phyloP scores from a whole-genome alignment of 2,113 vertebrate genomes.

The Campylomormyrus tamandua region DNA sequence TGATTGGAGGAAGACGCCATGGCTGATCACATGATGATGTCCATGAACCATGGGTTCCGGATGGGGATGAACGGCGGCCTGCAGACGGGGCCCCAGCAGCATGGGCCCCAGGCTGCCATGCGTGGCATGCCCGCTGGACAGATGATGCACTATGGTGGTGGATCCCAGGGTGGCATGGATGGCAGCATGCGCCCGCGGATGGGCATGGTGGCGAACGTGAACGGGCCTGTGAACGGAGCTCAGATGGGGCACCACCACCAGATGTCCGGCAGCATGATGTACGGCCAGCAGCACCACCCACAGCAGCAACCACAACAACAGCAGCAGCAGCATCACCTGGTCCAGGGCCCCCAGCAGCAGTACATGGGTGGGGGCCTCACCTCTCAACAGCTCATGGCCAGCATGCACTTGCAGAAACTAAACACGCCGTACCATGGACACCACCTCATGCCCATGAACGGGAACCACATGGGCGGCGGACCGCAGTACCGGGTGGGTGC shows the following conservation, averaged over 20 bases:
- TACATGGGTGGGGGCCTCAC: constrained; percentile 72
- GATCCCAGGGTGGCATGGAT: constrained; percentile 68
- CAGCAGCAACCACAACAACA: constrained; percentile 48
- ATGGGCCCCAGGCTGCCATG: constrained; percentile 69
- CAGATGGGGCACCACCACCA: constrained; percentile 50
- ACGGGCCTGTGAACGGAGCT: constrained; percentile 63
- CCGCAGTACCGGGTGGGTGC: constrained; percentile 69
- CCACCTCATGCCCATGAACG: constrained; percentile 64
- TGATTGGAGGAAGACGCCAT: constrained; percentile 58
- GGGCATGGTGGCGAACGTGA: constrained; percentile 54
- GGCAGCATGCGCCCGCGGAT: constrained; percentile 65
- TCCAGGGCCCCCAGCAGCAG: constrained; percentile 58
- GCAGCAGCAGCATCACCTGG: constrained; percentile 45
- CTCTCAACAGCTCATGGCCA: constrained; percentile 81
- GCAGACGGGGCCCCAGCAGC: constrained; percentile 69
- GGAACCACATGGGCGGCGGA: constrained; percentile 59
- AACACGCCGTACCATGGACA: constrained; percentile 84
- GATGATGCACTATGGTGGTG: constrained; percentile 77
- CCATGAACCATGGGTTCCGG: constrained; percentile 81
- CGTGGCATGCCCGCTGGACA: constrained; percentile 59
- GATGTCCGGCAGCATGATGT: constrained; percentile 66
- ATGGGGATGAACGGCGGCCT: constrained; percentile 70
- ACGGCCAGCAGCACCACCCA: constrained; percentile 63
- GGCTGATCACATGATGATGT: constrained; percentile 92
- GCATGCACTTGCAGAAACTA: constrained; percentile 89